Percentiles rank a stretch among this genome's conserved stretches.
These are phyloP conservation scores for Ecliptopera silaceata DNA, from an alignment of 2,888 invertebrate species.

Conservation along the genomic window DNA sequence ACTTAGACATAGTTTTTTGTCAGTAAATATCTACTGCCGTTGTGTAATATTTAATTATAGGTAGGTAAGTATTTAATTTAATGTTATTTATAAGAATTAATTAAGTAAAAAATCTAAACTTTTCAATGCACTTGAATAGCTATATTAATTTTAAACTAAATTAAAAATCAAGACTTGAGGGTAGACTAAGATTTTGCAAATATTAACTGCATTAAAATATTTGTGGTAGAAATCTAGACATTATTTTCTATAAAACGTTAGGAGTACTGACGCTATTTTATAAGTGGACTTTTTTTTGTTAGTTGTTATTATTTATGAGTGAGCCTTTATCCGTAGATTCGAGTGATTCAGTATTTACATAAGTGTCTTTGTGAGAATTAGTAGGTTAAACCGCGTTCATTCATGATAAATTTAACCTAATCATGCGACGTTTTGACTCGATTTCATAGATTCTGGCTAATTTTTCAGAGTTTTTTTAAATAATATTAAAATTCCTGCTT, in stretches of 20 bases:
- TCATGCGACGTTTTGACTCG: not conserved
- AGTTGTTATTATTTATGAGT: not conserved
- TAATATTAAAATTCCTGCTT: too few species aligned
- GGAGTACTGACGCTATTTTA: too few species aligned
- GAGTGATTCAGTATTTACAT: constrained; percentile 62
- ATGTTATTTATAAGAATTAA: too few species aligned
- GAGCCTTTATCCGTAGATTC: constrained; percentile 12
- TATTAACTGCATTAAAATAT: not conserved
- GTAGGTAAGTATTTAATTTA: too few species aligned
- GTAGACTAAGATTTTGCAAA: constrained; percentile 13
- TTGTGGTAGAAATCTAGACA: constrained; percentile 9
- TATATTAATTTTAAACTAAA: not conserved
- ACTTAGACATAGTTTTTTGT: too few species aligned
- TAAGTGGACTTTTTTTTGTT: not conserved
- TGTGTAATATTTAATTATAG: too few species aligned
- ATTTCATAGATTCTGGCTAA: not conserved
- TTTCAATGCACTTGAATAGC: not conserved
- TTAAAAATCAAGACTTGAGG: constrained; percentile 17
- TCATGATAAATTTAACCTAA: constrained; percentile 16
- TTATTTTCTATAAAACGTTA: not conserved
- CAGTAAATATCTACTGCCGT: too few species aligned
- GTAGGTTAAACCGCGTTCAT: constrained; percentile 44
- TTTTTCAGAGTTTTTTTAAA: too few species aligned
- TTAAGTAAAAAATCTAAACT: not conserved
- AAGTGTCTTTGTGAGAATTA: constrained; percentile 41